phyloP scores from a whole-genome alignment of 2,888 invertebrate species.

The Spilosoma lubricipeda region DNA sequence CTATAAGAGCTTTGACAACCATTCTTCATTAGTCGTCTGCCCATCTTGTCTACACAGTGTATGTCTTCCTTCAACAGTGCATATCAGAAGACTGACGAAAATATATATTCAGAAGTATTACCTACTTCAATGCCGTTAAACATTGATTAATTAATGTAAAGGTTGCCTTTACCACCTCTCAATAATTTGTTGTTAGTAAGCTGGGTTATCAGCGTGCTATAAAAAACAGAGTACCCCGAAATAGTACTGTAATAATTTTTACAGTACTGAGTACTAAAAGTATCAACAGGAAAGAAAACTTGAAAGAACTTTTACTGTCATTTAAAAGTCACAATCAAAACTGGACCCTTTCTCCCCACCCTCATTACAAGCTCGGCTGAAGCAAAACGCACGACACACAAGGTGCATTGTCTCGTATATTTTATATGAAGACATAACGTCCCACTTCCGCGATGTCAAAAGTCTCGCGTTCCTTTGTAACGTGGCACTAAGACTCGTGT shows the following conservation, averaged over 20 bases:
- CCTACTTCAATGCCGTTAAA: too few species aligned
- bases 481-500: constrained; percentile 28
- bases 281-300: not conserved
- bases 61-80: too few species aligned
- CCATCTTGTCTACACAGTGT: too few species aligned
- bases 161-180: too few species aligned
- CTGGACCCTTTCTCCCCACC: not conserved
- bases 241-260: not conserved
- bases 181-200: too few species aligned
- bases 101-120: too few species aligned
- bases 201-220: not conserved
- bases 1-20: too few species aligned
- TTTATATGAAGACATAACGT: constrained; percentile 51
- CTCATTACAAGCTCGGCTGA: constrained; percentile 12
- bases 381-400: constrained; percentile 31
- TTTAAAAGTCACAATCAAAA: not conserved
- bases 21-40: too few species aligned
- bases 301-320: not conserved
- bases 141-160: too few species aligned
- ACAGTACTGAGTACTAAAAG: not conserved
- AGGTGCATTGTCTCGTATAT: constrained; percentile 43
- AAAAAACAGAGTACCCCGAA: not conserved
- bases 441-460: constrained; percentile 47
- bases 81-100: too few species aligned
- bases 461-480: constrained; percentile 38